Evolutionary conservation across 2,797 vertebrate species (phyloP).

Genomic region (Chelonia mydas): DNA sequence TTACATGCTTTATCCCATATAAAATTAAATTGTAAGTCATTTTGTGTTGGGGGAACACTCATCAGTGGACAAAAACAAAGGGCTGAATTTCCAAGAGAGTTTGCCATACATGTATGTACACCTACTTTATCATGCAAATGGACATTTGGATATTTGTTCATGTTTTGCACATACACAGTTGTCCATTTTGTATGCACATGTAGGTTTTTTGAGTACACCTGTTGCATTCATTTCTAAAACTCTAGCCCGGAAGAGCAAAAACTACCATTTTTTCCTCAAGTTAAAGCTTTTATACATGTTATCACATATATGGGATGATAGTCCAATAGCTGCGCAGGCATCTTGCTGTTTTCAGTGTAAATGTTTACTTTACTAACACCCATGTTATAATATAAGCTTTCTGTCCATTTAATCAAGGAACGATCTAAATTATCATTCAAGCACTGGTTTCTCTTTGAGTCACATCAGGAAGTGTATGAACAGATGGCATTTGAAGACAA

Average conservation of each 20-base stretch:
- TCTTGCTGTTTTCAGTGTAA: not conserved
- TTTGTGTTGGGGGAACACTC: not conserved
- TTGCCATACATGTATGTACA: not conserved
- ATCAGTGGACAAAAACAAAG: not conserved
- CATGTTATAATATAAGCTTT: not conserved
- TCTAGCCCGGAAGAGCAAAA: not conserved
- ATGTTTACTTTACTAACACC: not conserved
- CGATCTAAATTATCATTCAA: constrained; percentile 1
- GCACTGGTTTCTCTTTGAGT: constrained; percentile 36
- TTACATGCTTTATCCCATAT: not conserved
- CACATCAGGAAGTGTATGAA: constrained; percentile 31
- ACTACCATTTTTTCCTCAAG: rapidly evolving
- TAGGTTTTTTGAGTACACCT: not conserved
- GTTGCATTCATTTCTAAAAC: not conserved
- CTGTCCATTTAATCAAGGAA: not conserved
- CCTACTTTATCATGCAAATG: not conserved
- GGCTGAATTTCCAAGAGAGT: not conserved
- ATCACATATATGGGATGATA: not conserved
- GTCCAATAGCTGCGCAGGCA: not conserved
- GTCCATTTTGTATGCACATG: not conserved
- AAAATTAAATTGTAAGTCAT: not conserved
- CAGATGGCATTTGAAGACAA: constrained; percentile 43
- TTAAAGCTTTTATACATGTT: not conserved
- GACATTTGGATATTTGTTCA: not conserved
- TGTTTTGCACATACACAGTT: not conserved